Conservation (phyloP, 2,113 vertebrate genomes). For the Brienomyrus longianalis region DNA sequence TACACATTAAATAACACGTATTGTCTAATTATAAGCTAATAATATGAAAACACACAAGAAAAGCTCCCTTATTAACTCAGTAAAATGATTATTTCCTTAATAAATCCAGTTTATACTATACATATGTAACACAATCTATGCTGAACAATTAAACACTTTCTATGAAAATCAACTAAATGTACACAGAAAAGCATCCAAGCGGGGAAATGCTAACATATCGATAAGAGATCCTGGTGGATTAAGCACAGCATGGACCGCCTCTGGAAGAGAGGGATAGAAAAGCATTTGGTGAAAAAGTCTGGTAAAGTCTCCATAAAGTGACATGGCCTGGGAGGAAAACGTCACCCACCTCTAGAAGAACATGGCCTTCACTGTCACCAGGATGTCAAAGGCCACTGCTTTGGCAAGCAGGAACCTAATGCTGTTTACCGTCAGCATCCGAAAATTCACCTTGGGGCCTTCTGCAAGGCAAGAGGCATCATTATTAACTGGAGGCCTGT, state of each 20-base stretch:
- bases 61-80: background rate
- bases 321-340: background rate
- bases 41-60: background rate
- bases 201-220: background rate
- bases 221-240: background rate
- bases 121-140: background rate
- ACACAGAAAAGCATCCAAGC: background rate
- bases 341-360: slow-evolving; percentile 16
- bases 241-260: background rate
- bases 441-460: slow-evolving; percentile 33
- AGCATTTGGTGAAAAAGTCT: background rate
- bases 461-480: slow-evolving; percentile 20
- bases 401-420: slow-evolving; percentile 51
- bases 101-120: background rate
- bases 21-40: background rate
- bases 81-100: background rate
- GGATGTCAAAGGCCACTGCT: slow-evolving; percentile 40
- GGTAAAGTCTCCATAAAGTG: background rate
- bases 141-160: background rate
- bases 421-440: slow-evolving; percentile 38
- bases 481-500: background rate
- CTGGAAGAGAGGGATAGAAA: background rate
- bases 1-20: background rate
- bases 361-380: slow-evolving; percentile 47
- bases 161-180: background rate